Conservation (phyloP, 2,888 invertebrate species). For the Blera fallax region DNA sequence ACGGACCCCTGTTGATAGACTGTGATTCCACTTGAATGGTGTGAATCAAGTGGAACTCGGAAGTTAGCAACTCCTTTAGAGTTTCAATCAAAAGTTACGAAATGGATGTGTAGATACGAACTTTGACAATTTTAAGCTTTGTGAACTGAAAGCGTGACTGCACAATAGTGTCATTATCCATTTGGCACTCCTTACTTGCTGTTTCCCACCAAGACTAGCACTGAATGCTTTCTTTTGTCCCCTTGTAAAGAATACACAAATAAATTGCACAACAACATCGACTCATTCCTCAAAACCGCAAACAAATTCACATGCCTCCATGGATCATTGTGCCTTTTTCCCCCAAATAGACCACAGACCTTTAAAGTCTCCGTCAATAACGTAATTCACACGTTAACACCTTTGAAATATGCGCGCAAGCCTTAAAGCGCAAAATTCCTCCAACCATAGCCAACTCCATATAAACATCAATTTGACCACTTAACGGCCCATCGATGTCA, state of each 20-base stretch:
- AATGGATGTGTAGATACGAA: too few relatives aligned
- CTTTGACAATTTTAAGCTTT: too few relatives aligned
- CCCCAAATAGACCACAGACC: background rate
- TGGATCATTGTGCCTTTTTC: background rate
- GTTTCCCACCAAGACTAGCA: background rate
- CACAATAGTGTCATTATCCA: background rate
- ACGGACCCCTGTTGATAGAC: too few relatives aligned
- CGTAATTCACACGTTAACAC: constrained; percentile 36
- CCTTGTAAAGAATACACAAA: background rate
- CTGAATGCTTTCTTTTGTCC: constrained; percentile 15
- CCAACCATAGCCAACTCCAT: background rate
- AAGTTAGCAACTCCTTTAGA: too few relatives aligned
- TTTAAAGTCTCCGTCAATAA: background rate
- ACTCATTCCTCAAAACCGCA: background rate
- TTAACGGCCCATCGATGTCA: constrained; percentile 18
- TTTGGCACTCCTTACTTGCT: background rate
- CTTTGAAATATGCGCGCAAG: background rate
- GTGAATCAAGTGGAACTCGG: too few relatives aligned
- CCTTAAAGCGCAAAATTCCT: background rate
- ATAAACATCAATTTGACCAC: constrained; percentile 7
- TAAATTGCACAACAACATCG: constrained; percentile 10
- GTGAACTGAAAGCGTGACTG: too few relatives aligned
- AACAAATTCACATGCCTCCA: background rate
- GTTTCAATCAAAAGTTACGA: too few relatives aligned
- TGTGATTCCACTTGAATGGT: too few relatives aligned